Evolutionary conservation across 1,140 invertebrate species (phyloP), one percentile per base, ranked within the genome.

Genomic region (Drosophila punjabiensis): DNA sequence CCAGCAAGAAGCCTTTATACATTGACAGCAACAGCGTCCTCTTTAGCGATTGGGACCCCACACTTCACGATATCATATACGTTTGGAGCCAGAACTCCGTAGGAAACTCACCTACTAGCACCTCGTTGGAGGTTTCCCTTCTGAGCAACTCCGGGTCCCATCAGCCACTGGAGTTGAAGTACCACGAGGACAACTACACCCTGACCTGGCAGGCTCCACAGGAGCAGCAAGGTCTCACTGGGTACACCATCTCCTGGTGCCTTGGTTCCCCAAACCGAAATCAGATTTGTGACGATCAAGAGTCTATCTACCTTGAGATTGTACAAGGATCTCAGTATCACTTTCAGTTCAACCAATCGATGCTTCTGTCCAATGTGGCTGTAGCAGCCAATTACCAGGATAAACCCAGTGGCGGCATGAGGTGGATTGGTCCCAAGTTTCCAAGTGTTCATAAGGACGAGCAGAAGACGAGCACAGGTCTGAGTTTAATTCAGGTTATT

Each of bases 191-290:
- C 11, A 55, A 67, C 39, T n/a, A 30, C 3, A 67, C 43, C 7
- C n/a, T 67, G 11, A 9, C 18, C 6, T 67, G 65, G 65, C 32
- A 56, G n/a, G 16, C 48, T 4, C 61, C 61, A 1, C 7, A 18
- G 33, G 20, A 55, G 1, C 48, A 37, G 16, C 3, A 37, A 3
- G 33, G 9, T 16, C 48, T 64, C 11, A 18, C 0, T 37, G 33
- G 47, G 11, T 43, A 62, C 5, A n/a, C 28, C 16, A 61, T 67
- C 8, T 37, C 14, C 24, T 67, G 65, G 56, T 67, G 65, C n/a
- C 8, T 7, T 6, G 43, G 14, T 14, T 45, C 65, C 2, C 18
- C 10, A 13, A 62, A 7, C 24, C 37, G 32, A 11, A 45, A 13
- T 0, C 56, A 30, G 43, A 67, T 67, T 9, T 67, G 65, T 13